Percentiles rank a stretch among this genome's conserved stretches.
phyloP scores from a whole-genome alignment of 2,888 invertebrate species.

The Eupithecia centaureata region DNA sequence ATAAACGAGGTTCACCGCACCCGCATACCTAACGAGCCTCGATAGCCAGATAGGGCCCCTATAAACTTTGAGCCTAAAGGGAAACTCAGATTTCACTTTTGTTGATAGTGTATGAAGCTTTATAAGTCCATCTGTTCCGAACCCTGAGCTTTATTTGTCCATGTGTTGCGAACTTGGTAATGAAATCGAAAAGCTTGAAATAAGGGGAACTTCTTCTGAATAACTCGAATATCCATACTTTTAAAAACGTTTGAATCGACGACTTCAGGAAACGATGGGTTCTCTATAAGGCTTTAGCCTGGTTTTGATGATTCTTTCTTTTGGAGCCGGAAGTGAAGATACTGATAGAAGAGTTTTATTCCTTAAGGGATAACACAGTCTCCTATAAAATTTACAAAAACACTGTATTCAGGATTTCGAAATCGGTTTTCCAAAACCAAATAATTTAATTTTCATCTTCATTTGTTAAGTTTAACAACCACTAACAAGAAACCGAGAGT shows the following conservation, averaged over 20 bases:
- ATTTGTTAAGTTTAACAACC: conserved; percentile 35
- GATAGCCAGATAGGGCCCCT: conserved; percentile 65
- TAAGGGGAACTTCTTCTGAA: not conserved
- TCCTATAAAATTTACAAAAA: not conserved
- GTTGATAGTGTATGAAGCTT: conserved; percentile 31
- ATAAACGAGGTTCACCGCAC: conserved; percentile 55
- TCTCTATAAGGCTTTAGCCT: not conserved
- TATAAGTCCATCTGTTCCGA: not conserved
- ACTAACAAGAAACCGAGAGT: conserved; percentile 70
- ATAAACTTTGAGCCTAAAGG: conserved; percentile 54
- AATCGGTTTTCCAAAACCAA: not conserved
- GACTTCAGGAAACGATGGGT: not conserved
- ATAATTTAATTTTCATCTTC: conserved; percentile 19
- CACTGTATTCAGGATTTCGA: not conserved
- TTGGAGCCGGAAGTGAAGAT: too few species aligned
- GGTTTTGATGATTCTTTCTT: not conserved
- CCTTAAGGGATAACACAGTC: too few species aligned
- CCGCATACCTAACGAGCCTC: conserved; percentile 64
- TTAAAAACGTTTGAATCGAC: not conserved
- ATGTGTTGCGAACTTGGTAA: not conserved
- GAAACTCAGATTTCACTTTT: conserved; percentile 75
- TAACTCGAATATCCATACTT: not conserved
- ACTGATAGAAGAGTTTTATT: too few species aligned
- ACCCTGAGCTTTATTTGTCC: not conserved
- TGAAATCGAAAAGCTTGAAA: not conserved